Conservation (phyloP, 2,113 vertebrate species). For the Syrrhaptes paradoxus region DNA sequence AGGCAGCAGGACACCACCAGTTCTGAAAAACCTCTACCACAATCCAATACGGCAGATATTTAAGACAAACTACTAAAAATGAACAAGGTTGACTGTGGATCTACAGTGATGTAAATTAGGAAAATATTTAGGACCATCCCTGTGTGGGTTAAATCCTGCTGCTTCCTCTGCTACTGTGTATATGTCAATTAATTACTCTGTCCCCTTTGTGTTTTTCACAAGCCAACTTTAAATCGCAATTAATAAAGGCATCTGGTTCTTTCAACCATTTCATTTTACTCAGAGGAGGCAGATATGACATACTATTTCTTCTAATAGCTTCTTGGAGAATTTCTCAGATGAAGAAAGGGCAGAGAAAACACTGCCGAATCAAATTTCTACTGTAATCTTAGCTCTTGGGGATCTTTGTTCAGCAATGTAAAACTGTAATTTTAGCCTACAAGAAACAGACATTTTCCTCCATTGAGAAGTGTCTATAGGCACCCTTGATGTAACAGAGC, state of each 20-base stretch:
- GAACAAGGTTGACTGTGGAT: background rate
- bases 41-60: background rate
- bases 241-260: constrained; percentile 13
- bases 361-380: background rate
- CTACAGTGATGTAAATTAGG: background rate
- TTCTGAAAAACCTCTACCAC: background rate
- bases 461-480: background rate
- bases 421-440: background rate
- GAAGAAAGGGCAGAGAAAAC: background rate
- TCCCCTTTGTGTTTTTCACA: background rate
- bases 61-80: background rate
- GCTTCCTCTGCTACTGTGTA: background rate
- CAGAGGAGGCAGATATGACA: background rate
- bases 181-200: background rate
- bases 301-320: background rate
- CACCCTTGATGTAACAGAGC: background rate
- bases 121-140: background rate
- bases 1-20: background rate
- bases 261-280: background rate
- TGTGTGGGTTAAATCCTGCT: background rate
- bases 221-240: background rate
- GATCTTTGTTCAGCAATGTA: background rate
- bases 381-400: background rate
- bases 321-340: background rate
- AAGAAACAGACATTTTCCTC: background rate